Evolutionary conservation across 2,113 vertebrate species (phyloP).

Genomic region (Nothobranchius furzeri): DNA sequence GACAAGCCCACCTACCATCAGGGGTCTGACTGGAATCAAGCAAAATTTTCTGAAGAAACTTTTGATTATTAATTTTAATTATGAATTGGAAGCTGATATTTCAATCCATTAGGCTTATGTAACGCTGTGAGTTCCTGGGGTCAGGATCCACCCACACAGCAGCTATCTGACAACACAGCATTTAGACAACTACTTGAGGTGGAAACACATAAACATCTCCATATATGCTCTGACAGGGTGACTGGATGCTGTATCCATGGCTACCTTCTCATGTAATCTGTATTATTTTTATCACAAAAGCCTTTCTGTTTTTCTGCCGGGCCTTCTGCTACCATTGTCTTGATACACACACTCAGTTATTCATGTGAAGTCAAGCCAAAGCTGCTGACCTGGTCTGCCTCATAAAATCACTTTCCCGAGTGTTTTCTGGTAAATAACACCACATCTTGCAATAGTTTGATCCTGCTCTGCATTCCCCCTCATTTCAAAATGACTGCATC

Average conservation of each 20-base stretch:
- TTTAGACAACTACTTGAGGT: conserved; percentile 67
- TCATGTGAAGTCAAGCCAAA: conserved; percentile 37
- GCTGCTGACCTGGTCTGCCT: not conserved
- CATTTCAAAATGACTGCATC: too few species aligned
- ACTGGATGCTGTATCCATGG: conserved; percentile 74
- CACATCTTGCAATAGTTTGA: too few species aligned
- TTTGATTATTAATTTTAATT: conserved; percentile 51
- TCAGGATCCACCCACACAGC: conserved; percentile 70
- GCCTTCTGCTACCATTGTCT: conserved; percentile 45
- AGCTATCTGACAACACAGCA: conserved; percentile 63
- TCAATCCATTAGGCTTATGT: conserved; percentile 65
- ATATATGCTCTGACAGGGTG: conserved; percentile 66
- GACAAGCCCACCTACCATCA: too few species aligned
- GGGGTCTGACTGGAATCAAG: too few species aligned
- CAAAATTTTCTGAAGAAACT: conserved; percentile 30
- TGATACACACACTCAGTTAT: conserved; percentile 33
- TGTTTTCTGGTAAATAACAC: too few species aligned
- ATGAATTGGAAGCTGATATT: conserved; percentile 56
- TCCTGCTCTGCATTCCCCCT: too few species aligned
- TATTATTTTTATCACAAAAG: conserved; percentile 74
- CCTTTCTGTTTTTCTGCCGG: conserved; percentile 43
- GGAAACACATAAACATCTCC: conserved; percentile 68
- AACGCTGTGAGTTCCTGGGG: conserved; percentile 64
- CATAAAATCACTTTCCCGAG: too few species aligned
- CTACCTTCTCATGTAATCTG: conserved; percentile 69